A percentile compares a stretch with the other conserved stretches of the same genome.
These are phyloP conservation scores for Ictalurus furcatus DNA, from an alignment of 2,113 vertebrate species.

Conservation along the genomic window DNA sequence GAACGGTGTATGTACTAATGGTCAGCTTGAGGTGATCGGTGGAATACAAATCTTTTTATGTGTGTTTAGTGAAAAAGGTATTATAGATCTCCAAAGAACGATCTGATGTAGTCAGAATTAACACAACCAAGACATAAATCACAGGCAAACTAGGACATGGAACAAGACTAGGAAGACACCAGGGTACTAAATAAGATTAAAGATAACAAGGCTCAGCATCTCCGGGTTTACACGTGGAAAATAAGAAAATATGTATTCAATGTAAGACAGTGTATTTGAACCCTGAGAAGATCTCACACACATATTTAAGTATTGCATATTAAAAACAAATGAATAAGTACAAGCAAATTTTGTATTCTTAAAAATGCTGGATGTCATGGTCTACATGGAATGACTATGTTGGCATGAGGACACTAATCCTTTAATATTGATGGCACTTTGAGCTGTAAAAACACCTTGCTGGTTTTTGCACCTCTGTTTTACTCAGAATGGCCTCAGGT, in stretches of 20 bases:
- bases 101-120: neutral
- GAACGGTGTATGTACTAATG: neutral
- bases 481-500: slow-evolving; percentile 6
- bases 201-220: neutral
- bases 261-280: neutral
- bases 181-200: neutral
- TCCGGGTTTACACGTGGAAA: neutral
- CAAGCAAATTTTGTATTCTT: neutral
- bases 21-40: neutral
- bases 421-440: neutral
- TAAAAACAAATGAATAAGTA: neutral
- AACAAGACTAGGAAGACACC: neutral
- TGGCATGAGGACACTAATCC: neutral
- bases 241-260: neutral
- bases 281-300: neutral
- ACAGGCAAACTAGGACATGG: neutral
- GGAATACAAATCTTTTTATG: neutral
- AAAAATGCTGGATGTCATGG: neutral
- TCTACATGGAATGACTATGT: neutral
- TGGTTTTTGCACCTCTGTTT: neutral
- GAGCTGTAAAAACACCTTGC: neutral
- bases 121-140: neutral
- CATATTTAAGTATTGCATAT: neutral
- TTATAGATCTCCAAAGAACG: neutral
- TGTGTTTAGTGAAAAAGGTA: neutral